phyloP scores from a whole-genome alignment of 2,888 invertebrate species.

The Tenthredo scrophulariae region DNA sequence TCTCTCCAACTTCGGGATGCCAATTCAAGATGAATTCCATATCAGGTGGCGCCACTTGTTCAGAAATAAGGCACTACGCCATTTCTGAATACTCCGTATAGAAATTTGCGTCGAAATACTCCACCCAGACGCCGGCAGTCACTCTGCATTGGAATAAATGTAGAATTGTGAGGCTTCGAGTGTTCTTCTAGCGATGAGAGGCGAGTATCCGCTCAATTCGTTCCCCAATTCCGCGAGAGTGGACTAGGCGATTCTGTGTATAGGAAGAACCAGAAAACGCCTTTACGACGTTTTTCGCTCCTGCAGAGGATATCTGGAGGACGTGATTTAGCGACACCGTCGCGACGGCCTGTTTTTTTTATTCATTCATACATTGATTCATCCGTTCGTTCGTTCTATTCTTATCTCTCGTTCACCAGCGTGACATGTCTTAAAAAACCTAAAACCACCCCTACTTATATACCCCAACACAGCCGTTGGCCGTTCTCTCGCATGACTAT shows the following conservation, averaged over 20 bases:
- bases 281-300: background rate
- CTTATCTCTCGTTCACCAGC: background rate
- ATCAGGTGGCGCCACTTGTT: background rate
- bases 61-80: slow-evolving; percentile 3
- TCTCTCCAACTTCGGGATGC: background rate
- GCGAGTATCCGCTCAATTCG: slow-evolving; percentile 23
- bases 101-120: slow-evolving; percentile 9
- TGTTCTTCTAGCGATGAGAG: slow-evolving; percentile 32
- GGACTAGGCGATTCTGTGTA: slow-evolving; percentile 9
- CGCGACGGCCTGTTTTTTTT: background rate
- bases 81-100: slow-evolving; percentile 10
- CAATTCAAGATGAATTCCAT: background rate
- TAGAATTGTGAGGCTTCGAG: slow-evolving; percentile 38
- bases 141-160: slow-evolving; percentile 21
- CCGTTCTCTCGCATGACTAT: background rate
- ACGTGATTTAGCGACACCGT: slow-evolving; percentile 12
- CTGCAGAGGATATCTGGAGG: background rate
- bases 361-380: slow-evolving; percentile 5
- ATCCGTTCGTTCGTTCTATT: background rate
- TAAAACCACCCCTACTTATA: background rate
- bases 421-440: background rate
- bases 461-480: background rate
- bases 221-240: slow-evolving; percentile 27
- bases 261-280: slow-evolving; percentile 7
- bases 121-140: background rate